Percentiles rank a stretch among this genome's conserved stretches.
Evolutionary conservation across 2,113 vertebrate genomes (phyloP).

Genomic region (Daboia siamensis): DNA sequence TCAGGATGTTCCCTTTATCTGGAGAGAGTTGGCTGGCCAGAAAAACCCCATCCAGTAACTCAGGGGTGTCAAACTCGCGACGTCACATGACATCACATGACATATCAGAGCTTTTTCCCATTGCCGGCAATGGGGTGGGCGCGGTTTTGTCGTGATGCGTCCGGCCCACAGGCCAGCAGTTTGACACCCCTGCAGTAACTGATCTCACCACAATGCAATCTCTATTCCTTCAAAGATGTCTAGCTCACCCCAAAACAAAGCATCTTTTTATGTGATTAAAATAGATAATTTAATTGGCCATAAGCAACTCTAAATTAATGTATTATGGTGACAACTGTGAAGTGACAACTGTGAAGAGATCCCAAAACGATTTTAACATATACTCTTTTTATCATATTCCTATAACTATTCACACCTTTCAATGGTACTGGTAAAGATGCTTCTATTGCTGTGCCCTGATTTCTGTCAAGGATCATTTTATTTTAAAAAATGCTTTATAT

Average conservation of each 20-base stretch:
- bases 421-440: not conserved
- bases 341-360: not conserved
- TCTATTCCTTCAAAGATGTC: not conserved
- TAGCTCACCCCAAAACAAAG: not conserved
- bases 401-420: not conserved
- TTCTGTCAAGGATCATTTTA: not conserved
- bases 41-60: not conserved
- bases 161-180: too few species aligned
- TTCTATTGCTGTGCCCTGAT: not conserved
- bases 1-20: not conserved
- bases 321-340: not conserved
- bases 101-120: too few species aligned
- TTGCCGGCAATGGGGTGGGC: too few species aligned
- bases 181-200: not conserved
- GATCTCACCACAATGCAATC: not conserved
- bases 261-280: not conserved
- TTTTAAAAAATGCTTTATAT: not conserved
- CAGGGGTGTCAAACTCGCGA: too few species aligned
- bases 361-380: too few species aligned
- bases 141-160: too few species aligned
- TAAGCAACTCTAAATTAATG: not conserved
- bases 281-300: not conserved
- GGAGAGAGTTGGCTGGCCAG: not conserved
- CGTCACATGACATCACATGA: accelerated
- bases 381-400: not conserved